Conservation (phyloP, 1,140 invertebrate species). For the Thalassaphorura encarpata region DNA sequence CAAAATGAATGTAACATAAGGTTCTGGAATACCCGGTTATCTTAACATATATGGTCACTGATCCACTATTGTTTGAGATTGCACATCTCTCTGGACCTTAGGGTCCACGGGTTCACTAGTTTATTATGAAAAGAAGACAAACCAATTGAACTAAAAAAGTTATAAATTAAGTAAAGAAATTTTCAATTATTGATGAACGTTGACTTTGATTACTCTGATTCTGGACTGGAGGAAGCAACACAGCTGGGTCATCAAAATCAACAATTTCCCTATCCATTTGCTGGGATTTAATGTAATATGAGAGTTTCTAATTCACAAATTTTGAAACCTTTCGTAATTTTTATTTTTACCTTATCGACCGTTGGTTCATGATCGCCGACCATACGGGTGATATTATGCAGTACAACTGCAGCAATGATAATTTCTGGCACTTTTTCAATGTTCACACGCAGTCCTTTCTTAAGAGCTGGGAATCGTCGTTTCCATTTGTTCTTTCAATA, state of each 20-base stretch:
- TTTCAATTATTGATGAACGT: background rate
- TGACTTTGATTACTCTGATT: background rate
- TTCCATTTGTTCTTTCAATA: conserved; percentile 8
- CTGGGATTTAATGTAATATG: too few relatives aligned
- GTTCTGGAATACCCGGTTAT: too few relatives aligned
- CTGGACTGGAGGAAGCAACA: background rate
- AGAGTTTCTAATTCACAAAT: too few relatives aligned
- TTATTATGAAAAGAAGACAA: background rate
- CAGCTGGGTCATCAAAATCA: background rate
- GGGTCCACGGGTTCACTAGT: too few relatives aligned
- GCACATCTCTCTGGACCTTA: too few relatives aligned
- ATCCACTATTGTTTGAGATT: too few relatives aligned
- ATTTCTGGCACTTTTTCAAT: background rate
- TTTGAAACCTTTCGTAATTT: background rate
- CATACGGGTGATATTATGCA: background rate
- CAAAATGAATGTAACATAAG: too few relatives aligned
- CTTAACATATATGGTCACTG: too few relatives aligned
- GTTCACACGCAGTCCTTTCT: conserved; percentile 9
- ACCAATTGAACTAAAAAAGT: background rate
- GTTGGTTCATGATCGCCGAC: background rate
- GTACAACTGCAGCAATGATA: background rate
- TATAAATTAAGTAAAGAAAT: background rate
- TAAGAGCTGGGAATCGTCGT: background rate
- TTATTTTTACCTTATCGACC: background rate
- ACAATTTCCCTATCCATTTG: background rate